Conservation (phyloP, 1,140 invertebrate species). For the Drosophila ambigua region DNA sequence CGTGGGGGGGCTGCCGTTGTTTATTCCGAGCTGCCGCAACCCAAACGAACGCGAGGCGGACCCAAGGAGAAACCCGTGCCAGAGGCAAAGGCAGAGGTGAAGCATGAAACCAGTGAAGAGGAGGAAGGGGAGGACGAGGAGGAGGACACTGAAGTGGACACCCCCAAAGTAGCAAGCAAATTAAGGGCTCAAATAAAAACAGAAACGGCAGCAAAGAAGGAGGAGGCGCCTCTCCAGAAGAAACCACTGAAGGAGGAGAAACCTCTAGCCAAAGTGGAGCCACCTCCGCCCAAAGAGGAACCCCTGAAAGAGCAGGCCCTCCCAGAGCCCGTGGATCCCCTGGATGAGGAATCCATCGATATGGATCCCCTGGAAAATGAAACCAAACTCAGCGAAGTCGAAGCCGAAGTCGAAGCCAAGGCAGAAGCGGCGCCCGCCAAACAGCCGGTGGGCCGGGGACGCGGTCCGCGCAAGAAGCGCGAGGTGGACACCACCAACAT, state of each 20-base stretch:
- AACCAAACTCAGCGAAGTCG: too few relatives aligned
- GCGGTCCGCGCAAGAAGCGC: conserved; percentile 84
- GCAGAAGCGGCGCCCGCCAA: conserved; percentile 5
- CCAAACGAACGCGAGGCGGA: conserved; percentile 66
- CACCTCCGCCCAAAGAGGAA: conserved; percentile 22
- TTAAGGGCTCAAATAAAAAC: conserved; percentile 2
- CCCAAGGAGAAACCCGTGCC: conserved; percentile 35
- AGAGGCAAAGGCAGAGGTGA: conserved; percentile 26
- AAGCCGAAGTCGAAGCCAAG: too few relatives aligned
- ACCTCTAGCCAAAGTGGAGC: neutral
- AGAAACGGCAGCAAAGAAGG: neutral
- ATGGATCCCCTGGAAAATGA: too few relatives aligned
- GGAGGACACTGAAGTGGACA: neutral
- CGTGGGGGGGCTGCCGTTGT: conserved; percentile 64
- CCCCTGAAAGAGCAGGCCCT: neutral
- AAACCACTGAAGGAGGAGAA: neutral
- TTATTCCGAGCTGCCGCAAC: conserved; percentile 64
- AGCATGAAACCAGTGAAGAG: conserved; percentile 13
- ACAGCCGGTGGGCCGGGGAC: conserved; percentile 57
- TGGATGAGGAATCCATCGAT: too few relatives aligned
- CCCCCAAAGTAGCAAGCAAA: neutral
- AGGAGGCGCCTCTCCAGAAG: neutral
- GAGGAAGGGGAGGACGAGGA: neutral
- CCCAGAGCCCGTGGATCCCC: conserved; percentile 20
- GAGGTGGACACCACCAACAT: conserved; percentile 85